Percentiles rank a stretch among this genome's conserved stretches.
These are phyloP conservation scores for Apotomis betuletana DNA, from an alignment of 2,888 invertebrate species.

Conservation along the genomic window DNA sequence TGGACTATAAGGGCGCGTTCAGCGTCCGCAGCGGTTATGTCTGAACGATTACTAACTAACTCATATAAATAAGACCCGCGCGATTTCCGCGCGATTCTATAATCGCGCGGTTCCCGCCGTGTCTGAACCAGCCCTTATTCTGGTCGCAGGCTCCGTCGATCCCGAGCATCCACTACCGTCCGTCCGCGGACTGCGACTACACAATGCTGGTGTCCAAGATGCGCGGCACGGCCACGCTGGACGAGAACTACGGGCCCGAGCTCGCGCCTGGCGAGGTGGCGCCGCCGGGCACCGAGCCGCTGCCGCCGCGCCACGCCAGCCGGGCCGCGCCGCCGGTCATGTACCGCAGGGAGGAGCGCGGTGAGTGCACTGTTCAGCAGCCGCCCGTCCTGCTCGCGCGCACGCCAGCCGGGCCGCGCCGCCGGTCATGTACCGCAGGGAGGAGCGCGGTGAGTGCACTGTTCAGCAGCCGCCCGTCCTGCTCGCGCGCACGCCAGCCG, in stretches of 20 bases:
- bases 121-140: background rate
- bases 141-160: slow-evolving; percentile 79
- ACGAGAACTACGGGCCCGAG: slow-evolving; percentile 50
- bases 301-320: slow-evolving; percentile 57
- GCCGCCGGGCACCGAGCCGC: slow-evolving; percentile 71
- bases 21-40: too few species aligned
- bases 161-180: slow-evolving; percentile 89
- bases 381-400: too few species aligned
- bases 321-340: slow-evolving; percentile 65
- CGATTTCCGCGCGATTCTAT: too few species aligned
- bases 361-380: background rate
- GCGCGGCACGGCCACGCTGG: slow-evolving; percentile 82
- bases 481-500: too few species aligned
- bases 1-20: too few species aligned
- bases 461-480: too few species aligned
- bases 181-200: slow-evolving; percentile 93
- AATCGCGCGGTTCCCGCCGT: too few species aligned
- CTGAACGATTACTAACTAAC: too few species aligned
- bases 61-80: too few species aligned
- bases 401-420: slow-evolving; percentile 62
- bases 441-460: too few species aligned
- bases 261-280: slow-evolving; percentile 69
- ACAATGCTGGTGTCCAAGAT: slow-evolving; percentile 94
- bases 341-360: slow-evolving; percentile 51
- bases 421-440: slow-evolving; percentile 52